Evolutionary conservation across 2,797 vertebrate genomes (phyloP).

Genomic region (Halcyon leucocephala): DNA sequence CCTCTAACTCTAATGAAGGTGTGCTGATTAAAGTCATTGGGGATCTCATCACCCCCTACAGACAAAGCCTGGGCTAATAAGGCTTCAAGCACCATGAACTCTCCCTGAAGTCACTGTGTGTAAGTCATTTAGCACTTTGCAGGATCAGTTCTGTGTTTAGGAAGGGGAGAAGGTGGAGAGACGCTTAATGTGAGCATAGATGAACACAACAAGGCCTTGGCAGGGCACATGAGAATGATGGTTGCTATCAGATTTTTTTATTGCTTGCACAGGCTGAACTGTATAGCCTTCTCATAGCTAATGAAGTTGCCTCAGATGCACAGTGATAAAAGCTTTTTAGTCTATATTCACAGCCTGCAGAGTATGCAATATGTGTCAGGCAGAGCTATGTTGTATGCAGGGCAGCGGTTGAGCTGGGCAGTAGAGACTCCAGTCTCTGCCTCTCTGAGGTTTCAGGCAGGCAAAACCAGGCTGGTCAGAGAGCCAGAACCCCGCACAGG

Average conservation of each 20-base stretch:
- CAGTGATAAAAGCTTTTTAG: not conserved
- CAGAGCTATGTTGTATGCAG: not conserved
- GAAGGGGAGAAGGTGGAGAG: not conserved
- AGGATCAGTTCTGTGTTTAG: not conserved
- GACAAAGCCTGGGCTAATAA: slow-evolving; percentile 43
- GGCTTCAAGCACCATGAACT: slow-evolving; percentile 6
- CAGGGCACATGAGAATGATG: not conserved
- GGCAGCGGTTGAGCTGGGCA: not conserved
- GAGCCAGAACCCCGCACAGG: not conserved
- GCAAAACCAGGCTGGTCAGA: not conserved
- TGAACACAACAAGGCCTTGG: not conserved
- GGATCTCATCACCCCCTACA: slow-evolving; percentile 40
- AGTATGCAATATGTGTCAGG: not conserved
- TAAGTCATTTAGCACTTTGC: not conserved
- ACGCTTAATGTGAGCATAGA: not conserved
- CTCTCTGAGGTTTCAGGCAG: not conserved
- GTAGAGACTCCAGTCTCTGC: not conserved
- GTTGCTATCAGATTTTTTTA: not conserved
- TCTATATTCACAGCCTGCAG: not conserved
- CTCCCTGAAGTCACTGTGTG: not conserved
- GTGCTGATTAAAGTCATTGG: slow-evolving; percentile 25
- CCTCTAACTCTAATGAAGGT: slow-evolving; percentile 40
- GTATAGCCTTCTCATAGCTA: not conserved
- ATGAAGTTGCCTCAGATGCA: not conserved
- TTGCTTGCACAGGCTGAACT: not conserved